Percentiles rank a stretch among this genome's conserved stretches.
These are phyloP conservation scores for Chaenogobius annularis DNA, from an alignment of 2,113 vertebrate species.

Conservation along the genomic window DNA sequence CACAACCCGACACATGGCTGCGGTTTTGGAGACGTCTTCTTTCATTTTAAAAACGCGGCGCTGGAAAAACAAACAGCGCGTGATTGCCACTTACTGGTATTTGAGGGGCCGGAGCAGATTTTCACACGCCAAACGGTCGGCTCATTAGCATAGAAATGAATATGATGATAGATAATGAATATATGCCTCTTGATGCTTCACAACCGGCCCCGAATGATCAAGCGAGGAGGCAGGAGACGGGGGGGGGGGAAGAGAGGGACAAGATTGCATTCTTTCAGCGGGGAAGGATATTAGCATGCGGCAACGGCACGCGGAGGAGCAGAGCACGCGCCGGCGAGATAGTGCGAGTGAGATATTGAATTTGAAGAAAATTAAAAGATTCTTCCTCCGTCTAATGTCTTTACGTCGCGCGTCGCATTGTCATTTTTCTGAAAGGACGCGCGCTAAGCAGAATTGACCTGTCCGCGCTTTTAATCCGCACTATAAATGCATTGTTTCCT, in stretches of 20 bases:
- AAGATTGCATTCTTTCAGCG: slow-evolving; percentile 28
- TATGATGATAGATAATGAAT: slow-evolving; percentile 84
- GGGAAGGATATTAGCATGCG: slow-evolving; percentile 62
- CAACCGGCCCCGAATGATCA: slow-evolving; percentile 62
- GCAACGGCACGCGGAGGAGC: slow-evolving; percentile 16
- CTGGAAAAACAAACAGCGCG: slow-evolving; percentile 69
- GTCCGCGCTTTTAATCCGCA: too few relatives aligned
- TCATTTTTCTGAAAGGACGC: too few relatives aligned
- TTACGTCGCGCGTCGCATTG: too few relatives aligned
- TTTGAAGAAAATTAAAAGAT: neutral
- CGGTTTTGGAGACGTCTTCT: slow-evolving; percentile 64
- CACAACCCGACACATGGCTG: slow-evolving; percentile 30
- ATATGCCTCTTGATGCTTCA: slow-evolving; percentile 74
- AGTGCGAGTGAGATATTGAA: neutral
- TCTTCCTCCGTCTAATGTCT: neutral
- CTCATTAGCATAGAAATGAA: slow-evolving; percentile 84
- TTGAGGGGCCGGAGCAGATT: slow-evolving; percentile 72
- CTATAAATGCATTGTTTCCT: too few relatives aligned
- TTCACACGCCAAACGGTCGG: slow-evolving; percentile 63
- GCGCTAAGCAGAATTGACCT: too few relatives aligned
- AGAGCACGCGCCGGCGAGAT: neutral
- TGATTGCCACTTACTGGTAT: slow-evolving; percentile 78
- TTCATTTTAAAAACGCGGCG: slow-evolving; percentile 66
- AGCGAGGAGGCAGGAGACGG: slow-evolving; percentile 36
- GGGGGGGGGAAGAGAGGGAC: slow-evolving; percentile 24